Base-by-base conservation (phyloP, 1,140 invertebrate species). In the Odontomachus brunneus region DNA sequence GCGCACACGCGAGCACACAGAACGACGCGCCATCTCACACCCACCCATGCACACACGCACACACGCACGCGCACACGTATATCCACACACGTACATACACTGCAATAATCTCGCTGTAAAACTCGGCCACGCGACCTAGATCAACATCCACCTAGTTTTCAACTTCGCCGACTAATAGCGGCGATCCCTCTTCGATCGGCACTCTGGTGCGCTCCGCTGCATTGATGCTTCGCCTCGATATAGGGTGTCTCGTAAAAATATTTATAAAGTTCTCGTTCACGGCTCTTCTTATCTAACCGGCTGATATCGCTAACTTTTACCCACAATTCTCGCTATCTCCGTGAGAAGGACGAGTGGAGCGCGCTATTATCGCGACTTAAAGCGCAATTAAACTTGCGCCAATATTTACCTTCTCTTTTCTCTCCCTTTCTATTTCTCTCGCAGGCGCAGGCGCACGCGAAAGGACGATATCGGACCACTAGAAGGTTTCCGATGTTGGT, bases 101-200 rank as follows among this genome's bases (percentile, higher is more conserved):
- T 14, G 65, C 75, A 80, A 71, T 71, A 80, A 80, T 80, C 75
- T 71, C 65, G 15, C 75, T 71, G 65, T 71, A 80, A 80, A 80
- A 80, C 65, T 80, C 75, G 51, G 65, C 65, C 75, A 57, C 51
- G 75, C 53, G 65, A 80, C 65, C 65, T 80, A 80, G 51, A 80
- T 69, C 75, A 80, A 71, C 75, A 80, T 80, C 65, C 75, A 80
- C 65, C 75, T 80, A 80, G 75, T 80, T 80, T 80, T 80, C 65
- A 80, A 80, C 65, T 80, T 69, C 24, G 65, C 38, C 75, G 51
- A 71, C 65, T 80, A 80, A 80, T 80, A 80, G 75, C 53, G 65
- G 65, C 65, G 51, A 80, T 80, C 65, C 33, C 38, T 69, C 65
- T 80, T 59, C 75, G 75, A 80, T 71, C 75, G 33, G n/a, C 59